Base-by-base conservation (phyloP, 2,113 vertebrate genomes). In the Collichthys lucidus region DNA sequence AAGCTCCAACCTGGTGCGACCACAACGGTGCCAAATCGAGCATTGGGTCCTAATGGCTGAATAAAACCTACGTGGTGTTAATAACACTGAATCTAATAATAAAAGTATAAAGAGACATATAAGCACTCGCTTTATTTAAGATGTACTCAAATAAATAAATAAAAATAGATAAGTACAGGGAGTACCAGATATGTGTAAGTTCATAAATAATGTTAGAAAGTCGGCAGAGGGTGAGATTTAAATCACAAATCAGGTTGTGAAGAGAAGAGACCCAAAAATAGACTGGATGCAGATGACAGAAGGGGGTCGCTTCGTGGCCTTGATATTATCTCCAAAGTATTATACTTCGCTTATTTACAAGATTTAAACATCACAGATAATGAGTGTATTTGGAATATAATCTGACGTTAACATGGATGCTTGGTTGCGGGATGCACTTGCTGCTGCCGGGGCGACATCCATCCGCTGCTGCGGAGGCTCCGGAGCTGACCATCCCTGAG, bases 371-470 rank as follows among this genome's bases (percentile, higher is more conserved):
- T 17, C 0, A 47, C 2, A 9, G 0, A 0, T 0, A 1, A 69
- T 40, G 19, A 5, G 0, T 15, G 11, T 0, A 4, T 3, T 24
- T 0, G 1, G 5, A 7, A 20, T 2, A 22, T 1, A 1, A 4
- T 53, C 3, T 60, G 0, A 0, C 49, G 50, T 7, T 29, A 12
- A 63, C 75, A 40, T 20, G 1, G 42, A 26, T 4, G 24, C 14
- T 35, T 8, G 14, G 40, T 56, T 22, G 31, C 74, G 42, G 70
- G 71, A 63, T 93, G 92, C 90, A 89, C 89, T 93, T 91, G 91
- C 92, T 91, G 91, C 92, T 84, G 71, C 70, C 78, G 62, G 73
- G 77, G 80, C 66, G 47, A 63, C 92, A 84, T 91, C 88, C 87
- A 29, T 82, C 87, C 66, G 82, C 86, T 74, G 84, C 92, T 74